A percentile compares a stretch with the other conserved stretches of the same genome.
Evolutionary conservation across 1,140 invertebrate species (phyloP).

Genomic region (Eubasilissa regina): DNA sequence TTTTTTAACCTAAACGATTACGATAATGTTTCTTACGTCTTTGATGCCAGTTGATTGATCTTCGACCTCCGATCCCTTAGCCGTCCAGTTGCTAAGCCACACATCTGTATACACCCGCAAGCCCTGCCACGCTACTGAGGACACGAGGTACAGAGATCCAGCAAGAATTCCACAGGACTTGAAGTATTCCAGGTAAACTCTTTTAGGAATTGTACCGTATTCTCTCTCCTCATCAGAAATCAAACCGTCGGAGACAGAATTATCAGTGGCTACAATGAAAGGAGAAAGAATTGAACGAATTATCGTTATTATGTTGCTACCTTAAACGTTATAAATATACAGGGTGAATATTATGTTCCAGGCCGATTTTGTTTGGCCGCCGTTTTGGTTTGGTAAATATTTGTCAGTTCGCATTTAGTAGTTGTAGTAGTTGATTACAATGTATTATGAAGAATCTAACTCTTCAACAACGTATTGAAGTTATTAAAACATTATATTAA

Average conservation of each 20-base stretch:
- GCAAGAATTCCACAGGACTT: constrained; percentile 75
- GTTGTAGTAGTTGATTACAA: no score
- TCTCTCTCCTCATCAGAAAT: constrained; percentile 74
- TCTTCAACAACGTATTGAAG: no score
- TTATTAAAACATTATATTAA: no score
- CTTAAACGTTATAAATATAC: no score
- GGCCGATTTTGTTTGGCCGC: no score
- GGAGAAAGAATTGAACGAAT: not conserved
- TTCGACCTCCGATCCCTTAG: constrained; percentile 49
- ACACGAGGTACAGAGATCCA: constrained; percentile 72
- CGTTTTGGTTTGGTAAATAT: no score
- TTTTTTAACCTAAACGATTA: no score
- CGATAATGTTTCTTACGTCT: constrained; percentile 20
- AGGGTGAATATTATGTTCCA: no score
- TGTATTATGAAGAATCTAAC: no score
- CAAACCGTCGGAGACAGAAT: constrained; percentile 34
- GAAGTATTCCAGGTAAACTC: constrained; percentile 78
- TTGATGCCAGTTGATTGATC: not conserved
- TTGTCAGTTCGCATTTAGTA: no score
- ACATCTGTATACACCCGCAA: constrained; percentile 76
- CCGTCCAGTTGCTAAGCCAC: constrained; percentile 78
- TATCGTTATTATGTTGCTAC: no score
- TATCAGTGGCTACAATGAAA: constrained; percentile 44
- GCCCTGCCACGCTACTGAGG: constrained; percentile 74
- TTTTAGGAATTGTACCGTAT: constrained; percentile 75